Conservation (phyloP, 2,797 vertebrate species). For the Cuculus canorus region DNA sequence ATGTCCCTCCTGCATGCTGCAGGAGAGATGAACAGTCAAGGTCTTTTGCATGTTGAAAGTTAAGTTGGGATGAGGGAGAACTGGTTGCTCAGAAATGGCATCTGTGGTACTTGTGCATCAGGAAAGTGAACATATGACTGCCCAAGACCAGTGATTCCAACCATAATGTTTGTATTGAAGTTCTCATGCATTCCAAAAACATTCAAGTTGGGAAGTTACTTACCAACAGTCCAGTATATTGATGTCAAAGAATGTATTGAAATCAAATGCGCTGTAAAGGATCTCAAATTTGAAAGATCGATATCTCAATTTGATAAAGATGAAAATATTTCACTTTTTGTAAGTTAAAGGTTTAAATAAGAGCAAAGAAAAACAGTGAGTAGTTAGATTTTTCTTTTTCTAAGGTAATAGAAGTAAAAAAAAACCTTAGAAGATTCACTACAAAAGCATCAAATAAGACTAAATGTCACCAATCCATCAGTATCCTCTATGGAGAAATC, state of each 20-base stretch:
- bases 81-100: background rate
- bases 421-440: background rate
- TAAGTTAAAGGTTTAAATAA: background rate
- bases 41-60: background rate
- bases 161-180: background rate
- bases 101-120: background rate
- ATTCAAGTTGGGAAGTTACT: background rate
- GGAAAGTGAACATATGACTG: background rate
- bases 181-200: background rate
- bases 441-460: background rate
- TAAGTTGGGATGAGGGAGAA: background rate
- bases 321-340: background rate
- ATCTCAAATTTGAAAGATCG: background rate
- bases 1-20: background rate
- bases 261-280: background rate
- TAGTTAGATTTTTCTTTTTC: background rate
- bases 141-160: background rate
- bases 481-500: background rate
- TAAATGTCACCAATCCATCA: background rate
- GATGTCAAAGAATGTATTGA: background rate
- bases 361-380: background rate
- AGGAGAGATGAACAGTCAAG: background rate
- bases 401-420: background rate
- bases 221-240: background rate
- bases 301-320: background rate